Evolutionary conservation across 2,113 vertebrate species (phyloP), one percentile per base, ranked within the genome.

Genomic region (Oostethus manadensis): DNA sequence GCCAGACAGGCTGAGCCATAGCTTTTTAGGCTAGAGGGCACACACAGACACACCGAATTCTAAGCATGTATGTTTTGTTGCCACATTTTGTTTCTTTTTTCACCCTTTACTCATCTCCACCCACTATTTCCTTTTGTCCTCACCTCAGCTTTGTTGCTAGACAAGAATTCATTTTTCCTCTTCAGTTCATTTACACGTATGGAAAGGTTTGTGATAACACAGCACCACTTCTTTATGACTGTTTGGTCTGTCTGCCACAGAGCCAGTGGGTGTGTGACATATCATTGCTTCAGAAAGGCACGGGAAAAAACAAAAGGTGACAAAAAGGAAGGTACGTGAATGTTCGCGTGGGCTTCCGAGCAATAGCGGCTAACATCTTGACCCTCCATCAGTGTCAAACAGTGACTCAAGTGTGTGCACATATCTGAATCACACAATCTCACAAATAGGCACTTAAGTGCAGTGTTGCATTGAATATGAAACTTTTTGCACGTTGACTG

Each of bases 161-260:
- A 11, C 62, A 33, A 33, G 9, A 17, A 21, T 45, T 68, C 45
- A 38, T 54, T 56, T 67, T 79, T 77, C 71, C 71, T 82, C 67
- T 69, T 68, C 58, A 60, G 67, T 74, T 81, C 68, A 80, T 81
- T 81, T 80, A 73, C 74, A 74, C 68, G 73, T 72, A 71, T 72
- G 11, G 26, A 66, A 66, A 68, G 78, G 70, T 81, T 74, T 82
- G 76, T 68, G 68, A 84, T 83, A 74, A 82, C 76, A 79, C 79
- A 72, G 72, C 70, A 72, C 68, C 72, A 80, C 79, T 87, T 81
- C 72, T 82, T 84, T 78, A 82, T 56, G 68, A 74, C 44, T 81
- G 76, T 83, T 76, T 77, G 77, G 76, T 78, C 71, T 80, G 82
- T 76, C 76, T 81, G 74, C 68, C 15, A 70, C 76, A 71, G 66